Conservation (phyloP, 2,888 invertebrate genomes). For the Charanyca ferruginea region DNA sequence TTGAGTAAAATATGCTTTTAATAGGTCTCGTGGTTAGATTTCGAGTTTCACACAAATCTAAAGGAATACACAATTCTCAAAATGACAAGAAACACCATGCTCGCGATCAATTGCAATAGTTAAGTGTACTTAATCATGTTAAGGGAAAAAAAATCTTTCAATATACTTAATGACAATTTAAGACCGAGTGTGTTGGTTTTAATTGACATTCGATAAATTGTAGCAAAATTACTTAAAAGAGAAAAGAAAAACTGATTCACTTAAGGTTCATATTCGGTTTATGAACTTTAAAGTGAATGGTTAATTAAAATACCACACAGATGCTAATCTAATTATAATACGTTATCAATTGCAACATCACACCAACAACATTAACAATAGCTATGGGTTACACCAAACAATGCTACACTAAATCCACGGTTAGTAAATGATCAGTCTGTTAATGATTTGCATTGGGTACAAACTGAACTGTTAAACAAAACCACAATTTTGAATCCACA, state of each 20-base stretch:
- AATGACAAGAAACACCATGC: slow-evolving; percentile 62
- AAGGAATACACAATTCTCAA: slow-evolving; percentile 44
- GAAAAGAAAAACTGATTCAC: slow-evolving; percentile 63
- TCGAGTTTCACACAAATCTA: slow-evolving; percentile 44
- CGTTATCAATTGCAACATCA: slow-evolving; percentile 87
- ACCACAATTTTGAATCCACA: slow-evolving; percentile 74
- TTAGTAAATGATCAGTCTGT: slow-evolving; percentile 73
- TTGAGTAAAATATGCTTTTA: slow-evolving; percentile 35
- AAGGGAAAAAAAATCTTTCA: slow-evolving; percentile 1
- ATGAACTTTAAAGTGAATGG: slow-evolving; percentile 76
- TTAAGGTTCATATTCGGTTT: slow-evolving; percentile 74
- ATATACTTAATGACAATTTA: slow-evolving; percentile 1
- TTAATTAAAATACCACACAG: slow-evolving; percentile 80
- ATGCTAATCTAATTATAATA: slow-evolving; percentile 82
- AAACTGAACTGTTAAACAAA: slow-evolving; percentile 73
- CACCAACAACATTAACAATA: slow-evolving; percentile 89
- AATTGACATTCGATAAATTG: slow-evolving; percentile 49
- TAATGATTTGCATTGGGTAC: slow-evolving; percentile 69
- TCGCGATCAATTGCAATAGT: slow-evolving; percentile 38
- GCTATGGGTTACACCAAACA: slow-evolving; percentile 88
- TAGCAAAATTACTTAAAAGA: slow-evolving; percentile 54
- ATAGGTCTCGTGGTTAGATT: slow-evolving; percentile 20
- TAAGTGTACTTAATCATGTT: slow-evolving; percentile 1
- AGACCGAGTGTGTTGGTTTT: slow-evolving; percentile 42
- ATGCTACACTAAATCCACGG: slow-evolving; percentile 86